phyloP scores from a whole-genome alignment of 2,797 vertebrate genomes.

The Menidia menidia region DNA sequence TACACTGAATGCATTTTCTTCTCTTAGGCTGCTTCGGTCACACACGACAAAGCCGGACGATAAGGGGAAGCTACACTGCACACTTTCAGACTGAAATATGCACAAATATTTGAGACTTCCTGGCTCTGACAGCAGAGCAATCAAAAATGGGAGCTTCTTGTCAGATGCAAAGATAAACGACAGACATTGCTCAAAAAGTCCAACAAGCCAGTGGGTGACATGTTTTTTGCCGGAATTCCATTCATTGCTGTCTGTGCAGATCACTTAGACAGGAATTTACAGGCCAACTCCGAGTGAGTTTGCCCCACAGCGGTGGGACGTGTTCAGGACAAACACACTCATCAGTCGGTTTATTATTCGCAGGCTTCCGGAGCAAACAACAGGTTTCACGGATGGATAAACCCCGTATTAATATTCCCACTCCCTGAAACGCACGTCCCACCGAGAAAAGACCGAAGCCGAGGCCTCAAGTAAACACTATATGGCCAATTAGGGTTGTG shows the following conservation, averaged over 20 bases:
- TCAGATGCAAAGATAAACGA: constrained; percentile 20
- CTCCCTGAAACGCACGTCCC: constrained; percentile 25
- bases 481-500: constrained; percentile 57
- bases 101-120: constrained; percentile 4
- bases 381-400: background rate
- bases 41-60: constrained; percentile 3
- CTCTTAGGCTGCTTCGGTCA: constrained; percentile 5
- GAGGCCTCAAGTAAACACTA: constrained; percentile 18
- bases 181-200: constrained; percentile 18
- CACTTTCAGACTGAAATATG: background rate
- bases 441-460: constrained; percentile 4
- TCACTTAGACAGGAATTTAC: constrained; percentile 77
- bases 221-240: constrained; percentile 67
- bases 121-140: background rate
- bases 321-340: constrained; percentile 24
- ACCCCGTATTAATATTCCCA: constrained; percentile 31
- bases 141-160: background rate
- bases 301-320: constrained; percentile 45
- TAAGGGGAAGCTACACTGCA: background rate
- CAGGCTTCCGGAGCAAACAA: constrained; percentile 44
- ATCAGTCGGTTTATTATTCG: constrained; percentile 53
- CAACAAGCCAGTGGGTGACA: constrained; percentile 58
- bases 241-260: constrained; percentile 63
- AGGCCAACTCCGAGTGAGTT: constrained; percentile 48
- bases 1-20: constrained; percentile 14